A percentile compares a stretch with the other conserved stretches of the same genome.
These are phyloP conservation scores for Tragelaphus scriptus DNA, from an alignment of 2,113 vertebrate species.

Conservation along the genomic window DNA sequence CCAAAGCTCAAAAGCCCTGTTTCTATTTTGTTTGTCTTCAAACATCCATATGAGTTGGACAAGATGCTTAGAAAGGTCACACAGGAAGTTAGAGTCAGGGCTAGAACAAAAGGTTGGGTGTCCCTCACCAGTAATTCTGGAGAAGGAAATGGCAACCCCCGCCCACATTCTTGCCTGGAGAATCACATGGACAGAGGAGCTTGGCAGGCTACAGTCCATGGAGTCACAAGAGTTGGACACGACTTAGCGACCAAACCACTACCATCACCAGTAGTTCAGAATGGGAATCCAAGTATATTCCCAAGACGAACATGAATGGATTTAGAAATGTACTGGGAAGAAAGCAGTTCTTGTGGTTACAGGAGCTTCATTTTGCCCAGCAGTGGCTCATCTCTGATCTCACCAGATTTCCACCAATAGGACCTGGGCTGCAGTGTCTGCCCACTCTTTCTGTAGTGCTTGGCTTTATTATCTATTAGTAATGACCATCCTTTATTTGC, in stretches of 20 bases:
- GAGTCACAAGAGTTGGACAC: background rate
- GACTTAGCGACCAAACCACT: background rate
- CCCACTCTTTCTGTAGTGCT: background rate
- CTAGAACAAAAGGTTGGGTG: background rate
- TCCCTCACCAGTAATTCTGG: background rate
- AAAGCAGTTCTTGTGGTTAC: background rate
- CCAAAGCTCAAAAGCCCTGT: background rate
- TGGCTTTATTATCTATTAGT: background rate
- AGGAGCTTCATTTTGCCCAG: background rate
- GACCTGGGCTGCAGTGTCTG: background rate
- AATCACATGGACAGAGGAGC: background rate
- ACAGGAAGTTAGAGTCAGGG: background rate
- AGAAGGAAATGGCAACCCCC: background rate
- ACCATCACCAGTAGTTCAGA: background rate
- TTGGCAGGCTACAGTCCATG: background rate
- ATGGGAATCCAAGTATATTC: background rate
- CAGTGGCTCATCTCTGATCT: background rate
- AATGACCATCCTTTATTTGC: constrained; percentile 7
- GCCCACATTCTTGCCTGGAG: background rate
- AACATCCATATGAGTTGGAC: background rate
- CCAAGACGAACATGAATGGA: background rate
- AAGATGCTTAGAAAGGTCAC: background rate
- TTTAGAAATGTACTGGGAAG: background rate
- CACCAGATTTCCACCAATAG: background rate
- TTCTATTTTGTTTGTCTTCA: background rate